phyloP scores from a whole-genome alignment of 2,888 invertebrate genomes.

The Ypsolopha sequella region DNA sequence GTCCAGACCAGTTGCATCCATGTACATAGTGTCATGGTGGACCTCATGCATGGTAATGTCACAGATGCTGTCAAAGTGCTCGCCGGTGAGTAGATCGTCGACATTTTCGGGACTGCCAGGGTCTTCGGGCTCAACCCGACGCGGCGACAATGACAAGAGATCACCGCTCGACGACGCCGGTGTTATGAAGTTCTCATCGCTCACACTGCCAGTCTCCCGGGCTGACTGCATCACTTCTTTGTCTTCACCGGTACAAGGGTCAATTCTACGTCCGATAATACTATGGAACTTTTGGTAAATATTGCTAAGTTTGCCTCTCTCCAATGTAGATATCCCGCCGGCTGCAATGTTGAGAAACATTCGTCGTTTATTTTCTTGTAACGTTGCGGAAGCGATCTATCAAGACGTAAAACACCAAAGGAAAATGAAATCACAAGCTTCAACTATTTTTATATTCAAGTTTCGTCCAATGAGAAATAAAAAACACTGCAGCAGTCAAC shows the following conservation, averaged over 20 bases:
- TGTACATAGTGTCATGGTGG: conserved; percentile 38
- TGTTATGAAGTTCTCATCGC: conserved; percentile 45
- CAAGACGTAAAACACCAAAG: background rate
- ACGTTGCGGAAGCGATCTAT: background rate
- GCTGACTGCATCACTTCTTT: conserved; percentile 35
- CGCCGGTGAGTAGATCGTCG: conserved; percentile 43
- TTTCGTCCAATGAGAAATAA: no score
- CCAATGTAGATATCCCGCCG: conserved; percentile 8
- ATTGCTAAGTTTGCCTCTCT: conserved; percentile 22
- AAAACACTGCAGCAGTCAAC: background rate
- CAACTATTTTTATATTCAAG: background rate
- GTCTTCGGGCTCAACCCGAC: conserved; percentile 18
- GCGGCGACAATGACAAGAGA: conserved; percentile 50
- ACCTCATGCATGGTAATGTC: conserved; percentile 55
- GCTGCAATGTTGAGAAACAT: conserved; percentile 39
- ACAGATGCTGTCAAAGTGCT: conserved; percentile 50
- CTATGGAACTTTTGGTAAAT: conserved; percentile 37
- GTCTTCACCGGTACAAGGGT: conserved; percentile 8
- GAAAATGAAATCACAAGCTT: background rate
- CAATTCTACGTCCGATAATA: conserved; percentile 26
- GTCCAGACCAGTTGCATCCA: conserved; percentile 70
- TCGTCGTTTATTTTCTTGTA: conserved; percentile 15
- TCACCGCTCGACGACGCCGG: conserved; percentile 49
- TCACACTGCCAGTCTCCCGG: conserved; percentile 25
- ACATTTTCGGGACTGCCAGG: conserved; percentile 22